Base-by-base conservation (phyloP, 2,888 invertebrate genomes). In the Nycteola revayana region DNA sequence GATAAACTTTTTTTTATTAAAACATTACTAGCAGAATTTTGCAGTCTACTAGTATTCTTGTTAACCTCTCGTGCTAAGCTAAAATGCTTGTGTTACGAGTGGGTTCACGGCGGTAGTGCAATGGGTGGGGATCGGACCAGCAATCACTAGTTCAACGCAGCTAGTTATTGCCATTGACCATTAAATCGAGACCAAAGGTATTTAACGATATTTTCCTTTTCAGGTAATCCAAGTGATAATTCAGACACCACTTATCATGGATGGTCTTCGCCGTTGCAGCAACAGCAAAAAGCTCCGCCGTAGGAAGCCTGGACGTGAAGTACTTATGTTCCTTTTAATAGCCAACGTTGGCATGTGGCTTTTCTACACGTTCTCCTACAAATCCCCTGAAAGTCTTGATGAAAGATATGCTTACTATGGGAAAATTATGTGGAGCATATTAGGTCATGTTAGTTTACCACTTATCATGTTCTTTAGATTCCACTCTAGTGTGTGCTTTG, bases 321-420 rank as follows among this genome's bases (percentile, higher is more conserved):
- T 94, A 10, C 89, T 95, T 26, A 95, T 94, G 57, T 95, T 95
- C 78, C 86, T 95, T 23, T 89, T 94, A 10, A 93, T 95, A 36
- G 89, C 92, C 51, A 95, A 95, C 72, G 92, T 95, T 4, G 93
- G 93, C 25, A 90, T 94, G 88, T 95, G 95, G 94, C 90, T 94
- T 32, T 91, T 92, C 57, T 91, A 93, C 66, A 94, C 94, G 0
- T 94, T 95, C 80, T 89, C 90, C 1, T 88, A 85, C 59, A 90
- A 90, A 49, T 86, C 87, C 0, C 87, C 86, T 0, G 89, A 89
- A 14, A 85, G 82, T 32, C 61, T 85, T 1, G 89, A 90, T 49
- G 84, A 87, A 42, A 87, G 93, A 69, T 92, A 93, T 59, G 89
- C 91, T 21, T 94, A 89, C 66, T 94, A 94, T 60, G 94, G 94